Conservation (phyloP, 1,140 invertebrate genomes). For the Eumeta japonica region DNA sequence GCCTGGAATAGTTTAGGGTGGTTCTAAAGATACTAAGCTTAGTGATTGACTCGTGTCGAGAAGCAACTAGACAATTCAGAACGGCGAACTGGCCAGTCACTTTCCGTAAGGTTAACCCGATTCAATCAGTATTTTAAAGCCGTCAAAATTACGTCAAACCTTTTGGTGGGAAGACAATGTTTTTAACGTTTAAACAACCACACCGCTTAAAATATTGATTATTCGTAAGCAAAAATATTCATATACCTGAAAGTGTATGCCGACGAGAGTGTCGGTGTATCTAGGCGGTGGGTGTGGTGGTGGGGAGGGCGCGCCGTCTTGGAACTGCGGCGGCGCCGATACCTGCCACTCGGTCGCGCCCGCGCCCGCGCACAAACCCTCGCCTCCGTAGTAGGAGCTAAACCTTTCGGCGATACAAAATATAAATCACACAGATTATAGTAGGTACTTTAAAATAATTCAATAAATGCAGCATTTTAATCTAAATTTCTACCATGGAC, state of each 20-base stretch:
- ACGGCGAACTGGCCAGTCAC: too few species aligned
- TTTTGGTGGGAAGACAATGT: too few species aligned
- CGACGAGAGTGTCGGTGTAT: constrained; percentile 26
- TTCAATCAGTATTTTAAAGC: too few species aligned
- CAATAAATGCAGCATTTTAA: too few species aligned
- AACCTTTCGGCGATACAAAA: neutral
- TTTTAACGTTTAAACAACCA: too few species aligned
- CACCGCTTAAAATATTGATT: neutral
- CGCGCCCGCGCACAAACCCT: constrained; percentile 15
- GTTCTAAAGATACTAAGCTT: too few species aligned
- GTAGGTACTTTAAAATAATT: too few species aligned
- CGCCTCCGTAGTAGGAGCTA: constrained; percentile 18
- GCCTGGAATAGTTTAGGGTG: too few species aligned
- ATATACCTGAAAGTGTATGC: constrained; percentile 49
- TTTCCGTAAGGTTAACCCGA: too few species aligned
- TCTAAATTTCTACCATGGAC: neutral
- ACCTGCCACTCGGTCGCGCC: constrained; percentile 30
- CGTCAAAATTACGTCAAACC: too few species aligned
- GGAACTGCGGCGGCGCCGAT: constrained; percentile 52
- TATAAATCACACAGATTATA: neutral
- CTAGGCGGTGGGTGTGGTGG: constrained; percentile 17
- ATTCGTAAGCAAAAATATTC: neutral
- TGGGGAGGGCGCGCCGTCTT: constrained; percentile 43
- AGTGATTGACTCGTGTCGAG: too few species aligned
- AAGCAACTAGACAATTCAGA: too few species aligned